Percentiles rank a stretch among this genome's conserved stretches.
These are phyloP conservation scores for Mythimna vitellina DNA, from an alignment of 2,888 invertebrate species.

Conservation along the genomic window DNA sequence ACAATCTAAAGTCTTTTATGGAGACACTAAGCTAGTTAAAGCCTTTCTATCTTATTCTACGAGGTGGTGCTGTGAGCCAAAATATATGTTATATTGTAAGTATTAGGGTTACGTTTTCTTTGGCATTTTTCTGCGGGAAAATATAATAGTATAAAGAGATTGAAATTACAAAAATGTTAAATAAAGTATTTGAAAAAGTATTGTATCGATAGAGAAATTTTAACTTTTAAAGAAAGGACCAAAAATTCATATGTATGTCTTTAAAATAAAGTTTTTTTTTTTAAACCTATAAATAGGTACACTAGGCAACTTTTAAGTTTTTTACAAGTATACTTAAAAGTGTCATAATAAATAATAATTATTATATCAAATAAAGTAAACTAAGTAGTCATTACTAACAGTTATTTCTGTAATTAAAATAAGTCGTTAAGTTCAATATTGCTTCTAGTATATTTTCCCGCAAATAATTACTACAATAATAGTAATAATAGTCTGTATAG, in stretches of 20 bases:
- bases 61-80: constrained; percentile 55
- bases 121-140: constrained; percentile 18
- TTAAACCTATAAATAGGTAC: too few species aligned
- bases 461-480: constrained; percentile 9
- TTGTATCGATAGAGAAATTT: too few species aligned
- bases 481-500: constrained; percentile 19
- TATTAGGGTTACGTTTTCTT: constrained; percentile 1
- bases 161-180: neutral
- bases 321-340: too few species aligned
- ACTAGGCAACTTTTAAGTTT: too few species aligned
- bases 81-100: constrained; percentile 10
- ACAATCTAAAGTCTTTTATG: constrained; percentile 88
- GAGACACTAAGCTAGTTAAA: constrained; percentile 89
- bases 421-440: neutral
- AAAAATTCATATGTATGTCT: too few species aligned
- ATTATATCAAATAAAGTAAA: neutral
- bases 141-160: neutral
- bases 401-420: too few species aligned
- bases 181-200: too few species aligned
- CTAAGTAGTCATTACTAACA: neutral
- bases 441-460: constrained; percentile 28
- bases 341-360: too few species aligned
- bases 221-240: too few species aligned
- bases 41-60: constrained; percentile 85
- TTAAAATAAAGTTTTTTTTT: too few species aligned